These are phyloP conservation scores for Sebastes vulpes DNA, from an alignment of 2,797 vertebrate genomes.

Conservation along the genomic window DNA sequence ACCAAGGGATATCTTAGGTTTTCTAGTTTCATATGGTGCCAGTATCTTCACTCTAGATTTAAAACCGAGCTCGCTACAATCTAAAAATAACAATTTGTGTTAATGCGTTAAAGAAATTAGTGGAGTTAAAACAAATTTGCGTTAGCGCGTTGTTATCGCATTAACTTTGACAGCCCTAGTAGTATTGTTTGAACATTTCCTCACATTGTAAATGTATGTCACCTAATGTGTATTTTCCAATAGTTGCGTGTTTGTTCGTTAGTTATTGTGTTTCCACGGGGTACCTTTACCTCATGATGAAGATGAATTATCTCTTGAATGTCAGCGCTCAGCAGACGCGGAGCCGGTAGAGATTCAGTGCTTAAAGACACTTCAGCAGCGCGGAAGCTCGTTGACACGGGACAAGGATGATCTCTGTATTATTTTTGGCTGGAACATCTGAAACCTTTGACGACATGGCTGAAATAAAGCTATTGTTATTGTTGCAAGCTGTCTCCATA, in stretches of 20 bases:
- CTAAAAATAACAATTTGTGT: no score
- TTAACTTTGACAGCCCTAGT: no score
- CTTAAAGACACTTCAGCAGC: neutral
- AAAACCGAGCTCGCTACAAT: no score
- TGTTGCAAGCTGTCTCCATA: conserved; percentile 51
- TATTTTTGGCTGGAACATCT: conserved; percentile 28
- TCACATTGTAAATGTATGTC: no score
- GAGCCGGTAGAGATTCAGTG: neutral
- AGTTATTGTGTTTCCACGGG: neutral
- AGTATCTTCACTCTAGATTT: no score
- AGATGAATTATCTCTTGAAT: neutral
- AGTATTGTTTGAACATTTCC: no score
- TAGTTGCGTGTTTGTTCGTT: neutral
- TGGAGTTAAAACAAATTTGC: no score
- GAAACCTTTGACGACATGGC: conserved; percentile 33
- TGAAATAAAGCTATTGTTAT: conserved; percentile 64
- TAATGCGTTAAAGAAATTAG: no score
- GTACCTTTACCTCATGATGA: neutral
- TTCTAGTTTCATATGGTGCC: no score
- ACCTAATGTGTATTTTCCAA: neutral
- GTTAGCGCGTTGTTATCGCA: no score
- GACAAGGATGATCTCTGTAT: neutral
- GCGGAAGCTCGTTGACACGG: neutral
- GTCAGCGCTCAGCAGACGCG: neutral
- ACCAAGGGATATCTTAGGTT: no score